Conservation (phyloP, 2,797 vertebrate species). For the Choloepus didactylus region DNA sequence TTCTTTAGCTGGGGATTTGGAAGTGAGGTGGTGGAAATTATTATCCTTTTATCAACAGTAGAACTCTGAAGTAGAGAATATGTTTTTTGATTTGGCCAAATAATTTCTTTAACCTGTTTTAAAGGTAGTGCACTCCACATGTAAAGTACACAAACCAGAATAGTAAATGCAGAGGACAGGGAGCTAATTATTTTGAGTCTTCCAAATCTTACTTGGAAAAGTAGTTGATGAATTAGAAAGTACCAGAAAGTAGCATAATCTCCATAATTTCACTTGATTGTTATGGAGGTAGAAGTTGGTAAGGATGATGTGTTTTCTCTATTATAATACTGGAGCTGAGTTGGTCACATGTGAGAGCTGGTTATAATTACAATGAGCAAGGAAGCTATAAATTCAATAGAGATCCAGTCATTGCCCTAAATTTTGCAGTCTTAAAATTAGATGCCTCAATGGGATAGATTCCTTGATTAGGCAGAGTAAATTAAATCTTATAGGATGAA, state of each 20-base stretch:
- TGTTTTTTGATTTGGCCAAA: slow-evolving; percentile 18
- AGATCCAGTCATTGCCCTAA: background rate
- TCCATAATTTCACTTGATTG: background rate
- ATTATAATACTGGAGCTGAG: background rate
- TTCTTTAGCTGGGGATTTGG: background rate
- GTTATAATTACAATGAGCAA: background rate
- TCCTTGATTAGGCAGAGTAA: slow-evolving; percentile 2
- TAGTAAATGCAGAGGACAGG: background rate
- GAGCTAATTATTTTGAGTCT: background rate
- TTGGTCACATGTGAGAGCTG: background rate
- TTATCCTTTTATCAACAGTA: background rate
- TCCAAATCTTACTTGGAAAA: slow-evolving; percentile 12
- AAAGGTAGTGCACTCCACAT: background rate
- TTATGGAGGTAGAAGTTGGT: background rate
- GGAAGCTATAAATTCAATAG: background rate
- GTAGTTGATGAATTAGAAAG: background rate
- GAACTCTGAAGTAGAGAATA: background rate
- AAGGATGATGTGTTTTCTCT: background rate
- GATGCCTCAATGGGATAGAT: background rate
- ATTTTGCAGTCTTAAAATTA: slow-evolving; percentile 45
- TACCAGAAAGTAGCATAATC: background rate
- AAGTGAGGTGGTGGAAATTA: background rate
- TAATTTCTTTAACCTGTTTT: slow-evolving; percentile 21
- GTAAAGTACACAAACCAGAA: background rate
- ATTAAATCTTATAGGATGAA: background rate